Evolutionary conservation across 1,140 invertebrate species (phyloP).

Genomic region (Scaptodrosophila lebanonensis): DNA sequence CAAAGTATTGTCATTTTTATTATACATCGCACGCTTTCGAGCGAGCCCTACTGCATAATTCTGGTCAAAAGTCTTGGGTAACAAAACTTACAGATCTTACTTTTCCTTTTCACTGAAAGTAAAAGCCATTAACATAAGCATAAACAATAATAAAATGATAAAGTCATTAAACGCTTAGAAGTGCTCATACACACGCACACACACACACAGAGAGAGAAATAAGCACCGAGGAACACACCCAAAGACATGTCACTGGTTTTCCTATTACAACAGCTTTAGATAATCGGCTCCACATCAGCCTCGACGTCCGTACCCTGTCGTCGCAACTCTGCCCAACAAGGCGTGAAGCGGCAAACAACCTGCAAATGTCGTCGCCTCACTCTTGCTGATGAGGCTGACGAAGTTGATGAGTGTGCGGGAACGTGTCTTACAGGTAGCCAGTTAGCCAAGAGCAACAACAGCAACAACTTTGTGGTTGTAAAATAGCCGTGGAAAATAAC

Average conservation of each 20-base stretch:
- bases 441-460: too few species aligned
- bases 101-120: constrained; percentile 50
- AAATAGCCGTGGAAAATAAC: too few species aligned
- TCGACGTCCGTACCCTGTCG: constrained; percentile 3
- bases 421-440: too few species aligned
- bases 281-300: constrained; percentile 36
- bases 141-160: constrained; percentile 45
- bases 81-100: constrained; percentile 43
- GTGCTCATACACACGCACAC: background rate
- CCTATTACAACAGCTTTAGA: constrained; percentile 64
- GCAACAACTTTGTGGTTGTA: too few species aligned
- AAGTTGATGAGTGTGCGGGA: constrained; percentile 13
- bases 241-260: constrained; percentile 32
- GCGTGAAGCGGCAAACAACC: constrained; percentile 59
- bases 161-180: constrained; percentile 2
- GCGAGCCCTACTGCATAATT: constrained; percentile 12
- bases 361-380: constrained; percentile 30
- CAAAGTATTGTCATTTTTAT: constrained; percentile 18
- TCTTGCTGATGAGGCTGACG: constrained; percentile 28
- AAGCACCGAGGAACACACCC: constrained; percentile 24
- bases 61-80: constrained; percentile 42
- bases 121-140: constrained; percentile 59
- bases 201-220: constrained; percentile 5
- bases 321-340: constrained; percentile 56
- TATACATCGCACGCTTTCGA: constrained; percentile 42